A percentile compares a stretch with the other conserved stretches of the same genome.
These are phyloP conservation scores for Philopedon plagiatum DNA, from an alignment of 2,888 invertebrate genomes.

Conservation along the genomic window DNA sequence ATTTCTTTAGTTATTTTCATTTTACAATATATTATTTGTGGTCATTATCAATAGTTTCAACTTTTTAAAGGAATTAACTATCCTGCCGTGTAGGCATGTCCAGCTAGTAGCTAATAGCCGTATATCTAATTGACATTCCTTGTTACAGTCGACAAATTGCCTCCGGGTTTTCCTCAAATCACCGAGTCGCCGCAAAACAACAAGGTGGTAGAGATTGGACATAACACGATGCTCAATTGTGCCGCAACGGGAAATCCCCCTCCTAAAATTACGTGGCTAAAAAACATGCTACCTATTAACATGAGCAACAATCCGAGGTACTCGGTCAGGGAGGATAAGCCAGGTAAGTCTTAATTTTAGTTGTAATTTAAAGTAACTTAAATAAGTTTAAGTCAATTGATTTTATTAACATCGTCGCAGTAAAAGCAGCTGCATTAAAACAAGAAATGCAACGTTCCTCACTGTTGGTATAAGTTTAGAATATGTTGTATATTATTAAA, in stretches of 20 bases:
- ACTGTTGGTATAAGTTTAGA: no score
- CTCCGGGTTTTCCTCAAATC: slow-evolving; percentile 93
- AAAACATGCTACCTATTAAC: slow-evolving; percentile 92
- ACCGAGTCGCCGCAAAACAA: slow-evolving; percentile 90
- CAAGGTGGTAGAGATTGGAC: slow-evolving; percentile 96
- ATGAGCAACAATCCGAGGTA: slow-evolving; percentile 87
- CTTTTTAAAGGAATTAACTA: no score
- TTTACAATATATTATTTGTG: no score
- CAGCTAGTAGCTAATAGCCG: no score
- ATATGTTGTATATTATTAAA: no score
- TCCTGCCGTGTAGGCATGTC: no score
- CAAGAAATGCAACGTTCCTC: no score
- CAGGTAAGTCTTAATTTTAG: slow-evolving; percentile 72
- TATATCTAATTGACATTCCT: slow-evolving; percentile 42
- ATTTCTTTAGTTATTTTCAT: no score
- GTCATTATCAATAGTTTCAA: no score
- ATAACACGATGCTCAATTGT: slow-evolving; percentile 91
- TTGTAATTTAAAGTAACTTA: not conserved
- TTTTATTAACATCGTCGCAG: no score
- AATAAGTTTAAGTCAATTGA: no score
- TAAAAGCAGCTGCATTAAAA: no score
- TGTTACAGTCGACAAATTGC: slow-evolving; percentile 86
- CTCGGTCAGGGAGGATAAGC: slow-evolving; percentile 84
- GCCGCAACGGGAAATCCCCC: slow-evolving; percentile 88
- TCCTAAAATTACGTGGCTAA: slow-evolving; percentile 91